Evolutionary conservation across 1,140 invertebrate genomes (phyloP), one percentile per base, ranked within the genome.

Genomic region (Sminthurides bifidus): DNA sequence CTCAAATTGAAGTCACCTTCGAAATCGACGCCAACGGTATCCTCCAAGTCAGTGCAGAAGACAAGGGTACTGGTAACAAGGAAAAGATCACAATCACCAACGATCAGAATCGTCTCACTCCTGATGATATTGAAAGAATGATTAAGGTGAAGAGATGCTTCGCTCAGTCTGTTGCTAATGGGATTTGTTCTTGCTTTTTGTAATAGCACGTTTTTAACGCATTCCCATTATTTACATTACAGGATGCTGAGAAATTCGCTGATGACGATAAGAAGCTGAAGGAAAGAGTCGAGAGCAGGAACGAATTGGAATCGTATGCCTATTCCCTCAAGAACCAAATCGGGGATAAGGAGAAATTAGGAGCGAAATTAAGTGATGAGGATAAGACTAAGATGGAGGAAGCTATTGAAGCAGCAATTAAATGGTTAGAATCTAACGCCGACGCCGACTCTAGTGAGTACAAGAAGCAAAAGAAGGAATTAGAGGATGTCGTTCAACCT

Each of bases 21-120:
- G 94, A 98, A 74, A 98, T 98, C 66, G 95, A 98, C 68, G 94
- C 93, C 37, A 98, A 98, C 69, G 94, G 94, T 74, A 98, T 98
- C 68, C 75, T 97, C 10, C 85, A 87, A 74, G 72, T 72, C 46
- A 91, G 90, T 21, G 95, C 94, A 23, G 94, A 98, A 73, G 94
- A 98, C 68, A 98, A 98, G 73, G 93, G 93, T 30, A 98, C 94
- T 53, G 94, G 94, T 52, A 97, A 94, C 74, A 84, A 93, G 60
- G 92, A 98, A 70, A 94, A 97, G 73, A 98, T 98, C 68, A 91
- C 94, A 48, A 98, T 98, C 68, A 97, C 3, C 17, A 97, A 98
- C 66, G 93, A 98, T 68, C 92, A 98, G 71, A 97, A 97, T 73
- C 79, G 94, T 56, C 68, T 98, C 26, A 93, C 91, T 17, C 92